Evolutionary conservation across 1,140 invertebrate genomes (phyloP).

Genomic region (Diuraphis noxia): DNA sequence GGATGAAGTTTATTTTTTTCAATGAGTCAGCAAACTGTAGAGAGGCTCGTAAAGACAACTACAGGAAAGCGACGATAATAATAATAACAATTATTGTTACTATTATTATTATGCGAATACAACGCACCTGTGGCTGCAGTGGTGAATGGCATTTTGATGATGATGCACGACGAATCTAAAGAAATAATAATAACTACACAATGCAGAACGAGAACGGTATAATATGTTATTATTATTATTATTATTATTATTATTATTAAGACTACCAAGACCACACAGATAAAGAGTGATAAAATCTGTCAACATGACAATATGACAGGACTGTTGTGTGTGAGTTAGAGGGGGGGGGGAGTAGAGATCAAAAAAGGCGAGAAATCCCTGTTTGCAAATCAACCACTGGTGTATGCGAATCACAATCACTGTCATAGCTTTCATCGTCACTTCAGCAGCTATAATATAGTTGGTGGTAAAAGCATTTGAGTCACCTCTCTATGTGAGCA

Average conservation of each 20-base stretch:
- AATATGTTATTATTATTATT: not conserved
- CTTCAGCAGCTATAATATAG: not conserved
- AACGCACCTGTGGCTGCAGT: not conserved
- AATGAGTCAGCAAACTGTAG: not conserved
- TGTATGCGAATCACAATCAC: not conserved
- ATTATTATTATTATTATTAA: not conserved
- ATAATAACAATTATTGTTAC: not conserved
- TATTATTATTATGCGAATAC: not conserved
- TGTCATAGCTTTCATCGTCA: not conserved
- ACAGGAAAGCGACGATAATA: not conserved
- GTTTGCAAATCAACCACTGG: not conserved
- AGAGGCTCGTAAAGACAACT: not conserved
- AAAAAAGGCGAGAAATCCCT: not conserved
- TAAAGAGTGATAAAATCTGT: not conserved
- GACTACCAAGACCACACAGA: not conserved
- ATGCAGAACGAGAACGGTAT: not conserved
- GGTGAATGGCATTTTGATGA: not conserved
- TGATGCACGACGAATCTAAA: not conserved
- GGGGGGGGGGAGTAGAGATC: not conserved
- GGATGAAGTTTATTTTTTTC: not conserved
- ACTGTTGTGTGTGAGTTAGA: not conserved
- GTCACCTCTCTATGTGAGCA: not conserved
- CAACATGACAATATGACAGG: not conserved
- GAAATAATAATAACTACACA: not conserved
- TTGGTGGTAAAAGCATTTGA: not conserved